Conservation (phyloP, 2,888 invertebrate species). For the Odiellus spinosus region DNA sequence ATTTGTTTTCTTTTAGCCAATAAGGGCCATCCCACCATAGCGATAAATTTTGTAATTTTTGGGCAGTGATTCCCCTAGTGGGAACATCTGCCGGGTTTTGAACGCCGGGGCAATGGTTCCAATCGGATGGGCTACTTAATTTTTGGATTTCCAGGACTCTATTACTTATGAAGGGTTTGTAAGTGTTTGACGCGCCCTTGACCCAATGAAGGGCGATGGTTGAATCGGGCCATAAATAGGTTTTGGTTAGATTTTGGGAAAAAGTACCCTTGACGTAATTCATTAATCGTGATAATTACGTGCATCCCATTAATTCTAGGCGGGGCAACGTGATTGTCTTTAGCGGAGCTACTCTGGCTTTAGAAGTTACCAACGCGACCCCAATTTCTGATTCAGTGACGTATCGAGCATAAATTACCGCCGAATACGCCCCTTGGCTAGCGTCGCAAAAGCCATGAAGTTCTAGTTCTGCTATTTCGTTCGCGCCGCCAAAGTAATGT, state of each 20-base stretch:
- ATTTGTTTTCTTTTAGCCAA: too few relatives aligned
- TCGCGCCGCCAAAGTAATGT: too few relatives aligned
- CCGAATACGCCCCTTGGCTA: too few relatives aligned
- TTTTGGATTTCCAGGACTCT: constrained; percentile 19
- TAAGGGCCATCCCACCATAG: too few relatives aligned
- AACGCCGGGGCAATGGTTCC: too few relatives aligned
- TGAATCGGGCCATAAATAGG: constrained; percentile 16
- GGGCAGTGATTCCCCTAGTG: constrained; percentile 19
- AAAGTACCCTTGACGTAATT: constrained; percentile 1
- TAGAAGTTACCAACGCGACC: too few relatives aligned
- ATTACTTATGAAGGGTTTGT: constrained; percentile 20
- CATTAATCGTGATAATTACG: constrained; percentile 1
- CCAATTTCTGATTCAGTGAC: too few relatives aligned
- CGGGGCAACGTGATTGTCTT: constrained; percentile 18
- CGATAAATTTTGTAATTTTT: too few relatives aligned
- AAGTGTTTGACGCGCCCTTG: constrained; percentile 5
- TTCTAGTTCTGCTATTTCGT: too few relatives aligned
- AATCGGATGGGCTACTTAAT: constrained; percentile 15
- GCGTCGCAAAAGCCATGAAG: too few relatives aligned
- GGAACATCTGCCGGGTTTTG: constrained; percentile 24
- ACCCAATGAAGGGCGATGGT: constrained; percentile 19
- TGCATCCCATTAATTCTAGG: constrained; percentile 15
- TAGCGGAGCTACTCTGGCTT: constrained; percentile 19
- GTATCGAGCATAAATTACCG: too few relatives aligned
- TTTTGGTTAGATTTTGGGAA: neutral